Percentiles rank a stretch among this genome's conserved stretches.
phyloP scores from a whole-genome alignment of 2,113 vertebrate species.

The Harpagus bidentatus region DNA sequence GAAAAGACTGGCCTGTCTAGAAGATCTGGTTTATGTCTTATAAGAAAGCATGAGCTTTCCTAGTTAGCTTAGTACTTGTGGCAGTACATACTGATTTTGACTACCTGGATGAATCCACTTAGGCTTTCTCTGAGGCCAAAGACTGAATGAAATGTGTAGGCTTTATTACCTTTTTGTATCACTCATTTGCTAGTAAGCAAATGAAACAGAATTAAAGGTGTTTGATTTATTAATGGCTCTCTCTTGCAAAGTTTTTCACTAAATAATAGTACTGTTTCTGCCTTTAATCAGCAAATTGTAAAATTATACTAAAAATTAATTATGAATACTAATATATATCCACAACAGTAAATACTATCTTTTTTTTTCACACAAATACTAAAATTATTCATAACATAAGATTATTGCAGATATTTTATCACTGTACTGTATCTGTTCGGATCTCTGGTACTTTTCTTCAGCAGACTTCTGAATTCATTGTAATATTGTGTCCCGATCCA shows the following conservation, averaged over 20 bases:
- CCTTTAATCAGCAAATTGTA: background rate
- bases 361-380: background rate
- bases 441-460: background rate
- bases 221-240: background rate
- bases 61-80: background rate
- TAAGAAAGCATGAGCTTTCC: background rate
- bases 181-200: background rate
- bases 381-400: background rate
- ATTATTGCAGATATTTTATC: background rate
- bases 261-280: background rate
- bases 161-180: background rate
- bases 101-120: background rate
- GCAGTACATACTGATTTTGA: background rate
- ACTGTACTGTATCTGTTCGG: background rate
- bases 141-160: background rate
- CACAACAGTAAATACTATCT: background rate
- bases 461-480: background rate
- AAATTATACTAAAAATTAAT: background rate
- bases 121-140: background rate
- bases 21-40: background rate
- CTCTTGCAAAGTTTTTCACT: background rate
- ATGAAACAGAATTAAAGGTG: rapidly evolving
- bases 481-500: background rate
- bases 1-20: background rate
- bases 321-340: background rate